These are phyloP conservation scores for Bos indicus DNA, from an alignment of 2,113 vertebrate genomes.

Conservation along the genomic window DNA sequence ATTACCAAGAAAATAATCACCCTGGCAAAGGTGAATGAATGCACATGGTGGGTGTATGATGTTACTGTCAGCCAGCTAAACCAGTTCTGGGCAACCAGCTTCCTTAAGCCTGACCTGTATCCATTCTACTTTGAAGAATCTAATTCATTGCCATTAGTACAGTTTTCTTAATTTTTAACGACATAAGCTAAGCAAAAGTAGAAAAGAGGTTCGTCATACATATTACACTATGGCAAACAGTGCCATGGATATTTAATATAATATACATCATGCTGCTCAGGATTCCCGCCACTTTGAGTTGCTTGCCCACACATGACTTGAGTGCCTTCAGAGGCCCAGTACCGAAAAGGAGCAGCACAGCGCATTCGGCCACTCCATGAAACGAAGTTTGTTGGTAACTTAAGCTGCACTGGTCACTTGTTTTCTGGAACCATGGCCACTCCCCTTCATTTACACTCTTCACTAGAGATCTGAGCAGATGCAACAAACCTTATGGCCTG, in stretches of 20 bases:
- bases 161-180: slow-evolving; percentile 1
- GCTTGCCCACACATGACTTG: background rate
- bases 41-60: background rate
- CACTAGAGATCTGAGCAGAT: background rate
- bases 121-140: background rate
- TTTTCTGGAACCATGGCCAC: background rate
- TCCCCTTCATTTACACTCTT: background rate
- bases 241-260: too few relatives aligned
- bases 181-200: background rate
- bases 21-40: background rate
- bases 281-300: background rate
- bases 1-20: background rate
- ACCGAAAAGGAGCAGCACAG: background rate
- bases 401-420: background rate
- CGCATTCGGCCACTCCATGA: background rate
- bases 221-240: background rate
- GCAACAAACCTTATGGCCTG: background rate
- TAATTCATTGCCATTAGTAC: background rate
- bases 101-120: background rate
- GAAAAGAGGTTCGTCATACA: background rate
- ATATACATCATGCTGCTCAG: background rate
- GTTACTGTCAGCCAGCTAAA: background rate
- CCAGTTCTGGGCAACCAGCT: background rate
- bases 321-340: background rate
- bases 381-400: background rate